Conservation (phyloP, 2,113 vertebrate genomes). For the Ochotona princeps region DNA sequence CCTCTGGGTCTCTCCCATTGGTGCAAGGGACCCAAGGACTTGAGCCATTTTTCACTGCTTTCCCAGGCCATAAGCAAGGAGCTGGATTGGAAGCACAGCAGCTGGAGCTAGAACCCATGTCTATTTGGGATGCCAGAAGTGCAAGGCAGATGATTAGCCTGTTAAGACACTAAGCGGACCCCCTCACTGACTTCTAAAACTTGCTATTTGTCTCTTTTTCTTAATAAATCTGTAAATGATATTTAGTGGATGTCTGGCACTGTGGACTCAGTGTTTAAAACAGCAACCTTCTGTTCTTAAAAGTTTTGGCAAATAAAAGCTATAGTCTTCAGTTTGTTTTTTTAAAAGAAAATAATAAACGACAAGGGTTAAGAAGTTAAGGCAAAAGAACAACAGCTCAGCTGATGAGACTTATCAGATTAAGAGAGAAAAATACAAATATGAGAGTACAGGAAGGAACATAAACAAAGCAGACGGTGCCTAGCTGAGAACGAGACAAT, state of each 20-base stretch:
- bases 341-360: not conserved
- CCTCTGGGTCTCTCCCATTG: too few species aligned
- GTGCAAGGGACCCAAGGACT: too few species aligned
- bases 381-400: not conserved
- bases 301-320: conserved; percentile 20
- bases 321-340: not conserved
- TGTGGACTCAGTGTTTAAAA: not conserved
- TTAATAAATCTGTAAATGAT: not conserved
- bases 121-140: too few species aligned
- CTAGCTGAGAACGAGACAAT: not conserved
- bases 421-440: not conserved
- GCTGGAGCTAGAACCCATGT: too few species aligned
- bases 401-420: not conserved
- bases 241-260: not conserved
- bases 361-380: not conserved
- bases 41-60: too few species aligned
- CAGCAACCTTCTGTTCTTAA: not conserved
- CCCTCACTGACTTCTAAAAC: conserved; percentile 1
- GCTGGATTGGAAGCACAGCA: too few species aligned
- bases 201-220: not conserved
- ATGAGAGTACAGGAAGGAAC: not conserved
- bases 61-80: too few species aligned
- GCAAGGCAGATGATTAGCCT: too few species aligned
- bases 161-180: too few species aligned
- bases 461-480: not conserved